These are phyloP conservation scores for Cepphus grylle DNA, from an alignment of 2,113 vertebrate genomes.

Conservation along the genomic window DNA sequence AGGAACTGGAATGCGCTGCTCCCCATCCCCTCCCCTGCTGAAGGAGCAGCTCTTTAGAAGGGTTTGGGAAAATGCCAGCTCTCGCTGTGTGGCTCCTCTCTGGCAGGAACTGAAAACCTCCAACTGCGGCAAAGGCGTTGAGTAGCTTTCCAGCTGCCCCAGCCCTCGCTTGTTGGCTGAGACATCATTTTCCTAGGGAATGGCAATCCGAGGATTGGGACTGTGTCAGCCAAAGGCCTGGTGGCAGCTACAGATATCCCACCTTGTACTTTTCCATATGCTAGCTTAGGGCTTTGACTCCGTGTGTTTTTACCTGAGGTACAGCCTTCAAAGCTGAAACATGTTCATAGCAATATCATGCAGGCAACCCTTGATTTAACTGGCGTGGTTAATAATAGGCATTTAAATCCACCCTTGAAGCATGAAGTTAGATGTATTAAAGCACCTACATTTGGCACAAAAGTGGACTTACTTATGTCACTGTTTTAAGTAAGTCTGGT, in stretches of 20 bases:
- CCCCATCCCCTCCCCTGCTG: neutral
- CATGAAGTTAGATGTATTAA: neutral
- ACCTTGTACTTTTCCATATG: neutral
- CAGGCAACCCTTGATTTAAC: neutral
- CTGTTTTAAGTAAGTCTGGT: neutral
- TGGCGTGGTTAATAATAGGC: neutral
- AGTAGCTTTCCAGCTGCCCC: neutral
- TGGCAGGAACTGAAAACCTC: neutral
- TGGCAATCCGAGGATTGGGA: neutral
- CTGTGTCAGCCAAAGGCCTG: neutral
- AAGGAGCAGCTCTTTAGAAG: neutral
- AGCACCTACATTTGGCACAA: neutral
- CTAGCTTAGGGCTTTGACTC: neutral
- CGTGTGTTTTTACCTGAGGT: fast-evolving
- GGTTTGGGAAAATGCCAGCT: neutral
- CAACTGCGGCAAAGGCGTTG: fast-evolving
- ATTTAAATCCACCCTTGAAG: neutral
- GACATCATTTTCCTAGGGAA: neutral
- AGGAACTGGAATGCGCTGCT: neutral
- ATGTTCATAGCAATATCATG: fast-evolving
- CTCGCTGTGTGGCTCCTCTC: neutral
- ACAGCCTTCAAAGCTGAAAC: neutral
- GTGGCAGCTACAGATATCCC: neutral
- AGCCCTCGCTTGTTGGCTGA: fast-evolving
- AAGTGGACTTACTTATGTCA: neutral